These are phyloP conservation scores for Sycophila texana DNA, from an alignment of 2,888 invertebrate species.

Conservation along the genomic window DNA sequence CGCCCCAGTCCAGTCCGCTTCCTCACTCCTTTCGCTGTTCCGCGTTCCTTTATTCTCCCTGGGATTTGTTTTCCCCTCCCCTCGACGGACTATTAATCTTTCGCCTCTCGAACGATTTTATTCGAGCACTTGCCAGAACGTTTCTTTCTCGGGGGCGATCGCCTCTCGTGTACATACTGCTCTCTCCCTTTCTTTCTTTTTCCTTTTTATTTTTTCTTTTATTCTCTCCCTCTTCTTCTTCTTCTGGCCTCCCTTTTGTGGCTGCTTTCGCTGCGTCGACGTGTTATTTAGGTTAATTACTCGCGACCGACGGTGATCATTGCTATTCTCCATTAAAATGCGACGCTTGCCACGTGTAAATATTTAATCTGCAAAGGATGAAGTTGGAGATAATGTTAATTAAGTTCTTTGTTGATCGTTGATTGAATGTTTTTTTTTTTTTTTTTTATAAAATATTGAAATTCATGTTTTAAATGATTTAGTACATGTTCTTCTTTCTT, in stretches of 20 bases:
- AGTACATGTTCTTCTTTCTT: background rate
- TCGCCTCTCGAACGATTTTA: too few relatives aligned
- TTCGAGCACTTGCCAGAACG: background rate
- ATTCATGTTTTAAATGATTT: background rate
- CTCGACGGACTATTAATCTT: background rate
- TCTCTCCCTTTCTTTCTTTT: background rate
- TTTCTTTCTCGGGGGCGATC: background rate
- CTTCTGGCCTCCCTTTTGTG: background rate
- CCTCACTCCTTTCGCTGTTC: too few relatives aligned
- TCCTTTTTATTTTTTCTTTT: slow-evolving; percentile 21
- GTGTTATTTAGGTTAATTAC: background rate
- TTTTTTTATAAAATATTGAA: background rate
- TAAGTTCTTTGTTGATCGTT: too few relatives aligned
- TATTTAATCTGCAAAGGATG: too few relatives aligned
- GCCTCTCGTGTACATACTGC: background rate
- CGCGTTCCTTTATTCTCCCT: too few relatives aligned
- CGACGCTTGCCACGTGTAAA: too few relatives aligned
- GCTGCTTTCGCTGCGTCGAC: background rate
- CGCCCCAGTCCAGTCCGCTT: too few relatives aligned
- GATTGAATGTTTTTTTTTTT: too few relatives aligned
- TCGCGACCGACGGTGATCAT: background rate
- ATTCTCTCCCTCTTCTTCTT: background rate
- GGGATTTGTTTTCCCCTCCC: too few relatives aligned
- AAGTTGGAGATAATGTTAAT: too few relatives aligned
- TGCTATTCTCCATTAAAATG: too few relatives aligned